Percentiles rank a stretch among this genome's conserved stretches.
Conservation (phyloP, 2,113 vertebrate species). For the Malurus melanocephalus region DNA sequence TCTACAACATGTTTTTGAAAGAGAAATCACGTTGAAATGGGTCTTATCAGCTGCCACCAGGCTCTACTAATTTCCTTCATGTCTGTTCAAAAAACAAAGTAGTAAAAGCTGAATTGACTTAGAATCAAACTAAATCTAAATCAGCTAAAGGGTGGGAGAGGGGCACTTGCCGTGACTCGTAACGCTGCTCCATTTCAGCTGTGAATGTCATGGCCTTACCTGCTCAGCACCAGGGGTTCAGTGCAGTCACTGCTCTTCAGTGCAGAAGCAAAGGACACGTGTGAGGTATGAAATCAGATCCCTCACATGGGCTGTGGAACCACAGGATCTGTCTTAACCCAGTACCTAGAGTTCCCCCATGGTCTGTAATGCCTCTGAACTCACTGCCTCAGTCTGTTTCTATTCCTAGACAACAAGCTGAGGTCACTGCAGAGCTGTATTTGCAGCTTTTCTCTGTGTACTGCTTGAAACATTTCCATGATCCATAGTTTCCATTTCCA, state of each 20-base stretch:
- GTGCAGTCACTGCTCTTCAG: neutral
- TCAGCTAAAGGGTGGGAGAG: neutral
- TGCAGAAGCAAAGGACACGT: neutral
- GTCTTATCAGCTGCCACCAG: slow-evolving; percentile 11
- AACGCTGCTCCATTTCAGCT: neutral
- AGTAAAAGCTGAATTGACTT: neutral
- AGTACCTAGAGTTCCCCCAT: rapidly evolving
- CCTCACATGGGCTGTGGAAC: neutral
- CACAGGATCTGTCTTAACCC: neutral
- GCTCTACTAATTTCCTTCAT: neutral
- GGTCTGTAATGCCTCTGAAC: neutral
- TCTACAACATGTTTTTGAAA: neutral
- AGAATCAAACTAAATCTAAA: neutral
- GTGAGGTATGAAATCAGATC: neutral
- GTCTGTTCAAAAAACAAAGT: neutral
- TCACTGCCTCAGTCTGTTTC: neutral
- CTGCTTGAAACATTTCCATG: neutral
- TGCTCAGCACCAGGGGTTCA: neutral
- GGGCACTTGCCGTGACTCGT: neutral
- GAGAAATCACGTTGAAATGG: neutral
- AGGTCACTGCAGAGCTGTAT: neutral
- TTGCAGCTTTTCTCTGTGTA: neutral
- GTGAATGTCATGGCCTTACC: neutral
- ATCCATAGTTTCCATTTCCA: neutral
- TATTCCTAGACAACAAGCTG: neutral